Base-by-base conservation (phyloP, 92 coral and sea anemone species). In the Zoanthus sociatus region DNA sequence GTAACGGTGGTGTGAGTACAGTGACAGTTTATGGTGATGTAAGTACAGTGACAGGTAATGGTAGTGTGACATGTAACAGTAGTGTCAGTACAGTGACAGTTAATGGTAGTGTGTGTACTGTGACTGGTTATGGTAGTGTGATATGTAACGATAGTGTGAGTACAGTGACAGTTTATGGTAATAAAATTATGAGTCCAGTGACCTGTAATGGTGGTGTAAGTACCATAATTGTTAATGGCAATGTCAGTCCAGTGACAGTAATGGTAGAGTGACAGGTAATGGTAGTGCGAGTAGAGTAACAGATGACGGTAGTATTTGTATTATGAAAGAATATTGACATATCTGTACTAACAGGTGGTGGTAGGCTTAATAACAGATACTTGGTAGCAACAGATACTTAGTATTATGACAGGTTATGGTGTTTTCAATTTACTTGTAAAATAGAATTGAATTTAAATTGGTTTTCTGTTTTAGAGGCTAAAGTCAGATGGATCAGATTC, bases 401-500 rank as follows among this genome's bases (percentile, higher is more conserved):
- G 42, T 30, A 69, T 5, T 30, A 69, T 30, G 7, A 32, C 4
- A 30, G 45, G 17, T 13, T 8, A 30, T 26, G 14, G 4, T 69
- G 3, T 1, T 20, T 18, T 20, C 33, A 67, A 21, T 69, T 32
- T 17, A 20, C 9, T 50, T 18, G 10, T 7, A 1, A 14, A 31
- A 6, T 9, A 4, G 15, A 9, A 54, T 48, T 14, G 20, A 8
- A 1, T 12, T 9, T 63, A 79, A 10, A 44, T 44, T 73, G 20
- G 7, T 18, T 44, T 67, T 0, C 45, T 15, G 0, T 46, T 61
- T 61, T 74, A 92, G 94, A 83, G 87, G 82, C 88, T 87, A 20
- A 89, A 89, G 4, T 87, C 89, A 42, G 95, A 87, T 78, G 97
- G 95, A 45, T 83, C 93, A 47, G 98, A 88, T 54, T 84, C 94